Evolutionary conservation across 2,888 invertebrate species (phyloP).

Genomic region (Eumerus sabulonum): DNA sequence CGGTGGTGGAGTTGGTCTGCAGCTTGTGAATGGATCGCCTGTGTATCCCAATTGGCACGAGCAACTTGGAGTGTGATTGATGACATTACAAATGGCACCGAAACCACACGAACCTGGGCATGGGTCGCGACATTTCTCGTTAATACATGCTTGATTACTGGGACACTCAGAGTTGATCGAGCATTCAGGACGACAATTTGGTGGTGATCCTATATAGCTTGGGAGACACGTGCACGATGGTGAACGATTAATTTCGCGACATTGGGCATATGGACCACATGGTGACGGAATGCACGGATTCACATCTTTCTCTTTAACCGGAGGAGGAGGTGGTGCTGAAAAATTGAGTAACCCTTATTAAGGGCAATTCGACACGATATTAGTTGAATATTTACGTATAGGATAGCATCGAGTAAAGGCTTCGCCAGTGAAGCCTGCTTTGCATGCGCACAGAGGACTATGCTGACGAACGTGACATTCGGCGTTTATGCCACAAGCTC

Average conservation of each 20-base stretch:
- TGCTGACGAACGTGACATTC: conserved; percentile 90
- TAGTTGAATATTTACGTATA: conserved; percentile 70
- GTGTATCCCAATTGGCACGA: conserved; percentile 85
- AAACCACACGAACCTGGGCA: conserved; percentile 88
- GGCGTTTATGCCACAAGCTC: conserved; percentile 89
- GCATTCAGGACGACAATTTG: conserved; percentile 89
- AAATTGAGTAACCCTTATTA: neutral
- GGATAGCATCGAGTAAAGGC: conserved; percentile 85
- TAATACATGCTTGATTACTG: conserved; percentile 85
- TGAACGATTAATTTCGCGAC: conserved; percentile 83
- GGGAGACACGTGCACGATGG: conserved; percentile 87
- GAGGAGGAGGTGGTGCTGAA: conserved; percentile 72
- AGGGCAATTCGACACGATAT: neutral
- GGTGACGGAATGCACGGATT: conserved; percentile 89
- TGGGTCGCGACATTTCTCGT: conserved; percentile 86
- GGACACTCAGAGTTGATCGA: conserved; percentile 87
- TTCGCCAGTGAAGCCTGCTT: conserved; percentile 87
- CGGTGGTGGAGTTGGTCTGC: conserved; percentile 81
- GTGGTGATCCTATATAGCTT: conserved; percentile 86
- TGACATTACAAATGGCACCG: conserved; percentile 85
- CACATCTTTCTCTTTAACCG: conserved; percentile 72
- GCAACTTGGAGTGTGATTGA: conserved; percentile 89
- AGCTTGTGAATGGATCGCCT: conserved; percentile 88
- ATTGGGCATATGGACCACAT: conserved; percentile 88
- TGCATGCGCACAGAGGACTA: conserved; percentile 89